Evolutionary conservation across 2,888 invertebrate species (phyloP).

Genomic region (Erannis defoliaria): DNA sequence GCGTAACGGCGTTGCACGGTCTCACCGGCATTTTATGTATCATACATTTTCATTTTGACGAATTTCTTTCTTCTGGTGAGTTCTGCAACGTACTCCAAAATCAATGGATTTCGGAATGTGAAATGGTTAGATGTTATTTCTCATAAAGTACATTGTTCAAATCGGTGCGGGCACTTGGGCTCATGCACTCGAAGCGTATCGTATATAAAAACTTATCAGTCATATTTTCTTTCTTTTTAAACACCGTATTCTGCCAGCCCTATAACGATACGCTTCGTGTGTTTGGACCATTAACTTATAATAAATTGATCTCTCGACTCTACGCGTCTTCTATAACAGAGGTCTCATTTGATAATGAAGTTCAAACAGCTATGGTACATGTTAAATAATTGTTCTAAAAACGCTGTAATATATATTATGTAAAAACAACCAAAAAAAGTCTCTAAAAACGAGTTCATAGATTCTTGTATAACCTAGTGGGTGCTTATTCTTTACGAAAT

Average conservation of each 20-base stretch:
- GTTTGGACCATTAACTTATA: slow-evolving; percentile 25
- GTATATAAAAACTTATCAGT: background rate
- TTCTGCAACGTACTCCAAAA: slow-evolving; percentile 46
- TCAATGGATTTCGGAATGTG: slow-evolving; percentile 43
- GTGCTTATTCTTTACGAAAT: slow-evolving; percentile 15
- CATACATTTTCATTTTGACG: slow-evolving; percentile 43
- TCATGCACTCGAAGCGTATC: slow-evolving; percentile 21
- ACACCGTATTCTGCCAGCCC: background rate
- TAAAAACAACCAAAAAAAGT: slow-evolving; percentile 2
- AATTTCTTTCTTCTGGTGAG: slow-evolving; percentile 51
- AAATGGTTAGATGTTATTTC: slow-evolving; percentile 49
- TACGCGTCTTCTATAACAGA: slow-evolving; percentile 19
- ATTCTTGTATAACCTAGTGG: slow-evolving; percentile 7
- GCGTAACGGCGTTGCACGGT: slow-evolving; percentile 44
- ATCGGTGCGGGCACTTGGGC: slow-evolving; percentile 27
- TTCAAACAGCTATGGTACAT: slow-evolving; percentile 20
- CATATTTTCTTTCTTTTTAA: background rate
- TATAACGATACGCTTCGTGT: slow-evolving; percentile 26
- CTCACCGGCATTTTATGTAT: slow-evolving; percentile 53
- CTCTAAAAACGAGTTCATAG: background rate
- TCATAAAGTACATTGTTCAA: slow-evolving; percentile 46
- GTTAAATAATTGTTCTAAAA: slow-evolving; percentile 1
- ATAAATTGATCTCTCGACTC: slow-evolving; percentile 19
- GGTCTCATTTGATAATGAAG: slow-evolving; percentile 27
- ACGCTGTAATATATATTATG: slow-evolving; percentile 1